Conservation (phyloP, 1,140 invertebrate species). For the Rhizoglyphus robini region DNA sequence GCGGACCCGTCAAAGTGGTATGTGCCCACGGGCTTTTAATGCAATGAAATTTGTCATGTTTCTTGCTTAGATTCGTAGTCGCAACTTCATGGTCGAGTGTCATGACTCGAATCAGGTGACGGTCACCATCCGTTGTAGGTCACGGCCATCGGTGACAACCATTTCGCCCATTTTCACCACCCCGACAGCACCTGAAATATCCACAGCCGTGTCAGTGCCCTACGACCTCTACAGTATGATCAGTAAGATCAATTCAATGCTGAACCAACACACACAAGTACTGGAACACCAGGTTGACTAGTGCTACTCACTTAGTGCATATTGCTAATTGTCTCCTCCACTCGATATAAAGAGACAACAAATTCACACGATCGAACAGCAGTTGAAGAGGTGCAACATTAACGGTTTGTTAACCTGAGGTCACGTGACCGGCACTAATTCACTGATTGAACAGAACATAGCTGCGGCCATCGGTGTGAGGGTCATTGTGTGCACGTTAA, state of each 20-base stretch:
- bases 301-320: background rate
- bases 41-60: background rate
- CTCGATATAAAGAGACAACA: no score
- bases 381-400: no score
- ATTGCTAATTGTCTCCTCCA: no score
- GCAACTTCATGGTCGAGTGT: background rate
- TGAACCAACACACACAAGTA: background rate
- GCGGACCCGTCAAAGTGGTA: background rate
- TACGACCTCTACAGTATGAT: background rate
- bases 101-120: background rate
- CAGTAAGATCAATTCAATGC: background rate
- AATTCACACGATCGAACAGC: no score
- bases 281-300: background rate
- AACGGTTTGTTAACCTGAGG: no score
- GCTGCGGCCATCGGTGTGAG: background rate
- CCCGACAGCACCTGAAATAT: background rate
- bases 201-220: background rate
- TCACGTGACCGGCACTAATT: no score
- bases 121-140: background rate
- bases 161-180: no score
- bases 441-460: background rate
- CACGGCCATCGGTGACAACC: background rate
- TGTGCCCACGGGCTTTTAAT: background rate
- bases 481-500: no score
- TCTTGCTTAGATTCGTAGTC: background rate